These are phyloP conservation scores for Nyctalus aviator DNA, from an alignment of 2,797 vertebrate species.

Conservation along the genomic window DNA sequence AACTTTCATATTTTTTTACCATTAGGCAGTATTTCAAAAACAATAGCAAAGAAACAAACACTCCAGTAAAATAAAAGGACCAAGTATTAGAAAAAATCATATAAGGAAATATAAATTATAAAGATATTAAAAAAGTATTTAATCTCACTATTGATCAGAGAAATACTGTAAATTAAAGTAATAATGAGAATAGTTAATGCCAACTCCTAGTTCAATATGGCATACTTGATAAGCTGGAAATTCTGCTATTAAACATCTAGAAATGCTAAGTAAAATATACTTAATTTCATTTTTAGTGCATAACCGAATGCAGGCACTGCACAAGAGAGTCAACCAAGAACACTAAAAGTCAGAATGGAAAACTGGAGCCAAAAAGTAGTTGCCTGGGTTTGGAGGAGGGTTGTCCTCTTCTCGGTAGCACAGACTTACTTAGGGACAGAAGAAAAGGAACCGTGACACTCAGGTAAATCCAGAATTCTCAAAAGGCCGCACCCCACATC, in stretches of 20 bases:
- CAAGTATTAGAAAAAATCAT: not conserved
- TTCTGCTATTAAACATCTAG: conserved; percentile 14
- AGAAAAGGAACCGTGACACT: not conserved
- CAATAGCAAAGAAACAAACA: not conserved
- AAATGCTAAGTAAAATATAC: conserved; percentile 32
- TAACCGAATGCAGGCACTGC: not conserved
- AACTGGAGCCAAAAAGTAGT: not conserved
- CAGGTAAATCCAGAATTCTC: not conserved
- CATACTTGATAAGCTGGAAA: conserved; percentile 32
- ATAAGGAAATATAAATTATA: not conserved
- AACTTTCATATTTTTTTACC: conserved; percentile 16
- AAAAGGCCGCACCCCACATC: not conserved
- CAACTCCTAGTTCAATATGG: not conserved
- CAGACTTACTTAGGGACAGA: conserved; percentile 1
- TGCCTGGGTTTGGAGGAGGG: not conserved
- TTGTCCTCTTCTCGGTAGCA: conserved; percentile 9
- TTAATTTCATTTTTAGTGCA: conserved; percentile 29
- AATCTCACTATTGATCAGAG: conserved; percentile 13
- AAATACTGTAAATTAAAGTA: conserved; percentile 47
- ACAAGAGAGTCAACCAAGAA: conserved; percentile 21
- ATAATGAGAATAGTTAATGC: not conserved
- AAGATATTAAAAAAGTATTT: conserved; percentile 29
- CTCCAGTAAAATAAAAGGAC: not conserved
- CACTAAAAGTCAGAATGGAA: conserved; percentile 15
- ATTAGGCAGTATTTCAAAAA: conserved; percentile 34